Percentiles rank a stretch among this genome's conserved stretches.
Evolutionary conservation across 2,113 vertebrate species (phyloP).

Genomic region (Oreotrochilus melanogaster): DNA sequence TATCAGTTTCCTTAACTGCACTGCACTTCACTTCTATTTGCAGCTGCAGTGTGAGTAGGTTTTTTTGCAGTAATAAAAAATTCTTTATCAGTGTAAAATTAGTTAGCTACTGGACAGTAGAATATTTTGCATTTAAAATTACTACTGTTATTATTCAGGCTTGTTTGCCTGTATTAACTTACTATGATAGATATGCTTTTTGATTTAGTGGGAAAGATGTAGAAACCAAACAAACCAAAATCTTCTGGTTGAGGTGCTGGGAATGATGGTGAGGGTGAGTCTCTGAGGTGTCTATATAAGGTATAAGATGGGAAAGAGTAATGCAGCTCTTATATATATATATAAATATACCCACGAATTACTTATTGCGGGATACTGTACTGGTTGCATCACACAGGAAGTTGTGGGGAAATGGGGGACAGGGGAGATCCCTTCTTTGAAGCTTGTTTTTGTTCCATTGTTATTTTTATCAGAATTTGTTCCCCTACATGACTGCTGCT

Average conservation of each 20-base stretch:
- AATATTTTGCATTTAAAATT: not conserved
- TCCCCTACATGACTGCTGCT: not conserved
- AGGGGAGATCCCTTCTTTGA: not conserved
- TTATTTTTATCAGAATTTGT: not conserved
- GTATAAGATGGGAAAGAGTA: not conserved
- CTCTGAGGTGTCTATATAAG: not conserved
- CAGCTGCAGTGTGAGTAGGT: not conserved
- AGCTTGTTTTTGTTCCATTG: not conserved
- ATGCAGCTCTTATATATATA: not conserved
- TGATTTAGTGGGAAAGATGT: not conserved
- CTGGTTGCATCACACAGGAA: not conserved
- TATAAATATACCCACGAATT: rapidly evolving
- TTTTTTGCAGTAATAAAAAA: not conserved
- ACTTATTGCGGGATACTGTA: not conserved
- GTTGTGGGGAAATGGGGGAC: not conserved
- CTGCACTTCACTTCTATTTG: not conserved
- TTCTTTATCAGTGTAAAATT: not conserved
- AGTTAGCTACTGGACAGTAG: not conserved
- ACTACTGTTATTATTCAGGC: not conserved
- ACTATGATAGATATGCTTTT: not conserved
- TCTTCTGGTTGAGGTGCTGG: not conserved
- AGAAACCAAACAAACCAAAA: not conserved
- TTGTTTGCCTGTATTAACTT: not conserved
- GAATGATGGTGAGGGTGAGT: not conserved
- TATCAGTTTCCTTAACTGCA: not conserved